These are phyloP conservation scores for Poeciliopsis turrubarensis DNA, from an alignment of 2,113 vertebrate species.

Conservation along the genomic window DNA sequence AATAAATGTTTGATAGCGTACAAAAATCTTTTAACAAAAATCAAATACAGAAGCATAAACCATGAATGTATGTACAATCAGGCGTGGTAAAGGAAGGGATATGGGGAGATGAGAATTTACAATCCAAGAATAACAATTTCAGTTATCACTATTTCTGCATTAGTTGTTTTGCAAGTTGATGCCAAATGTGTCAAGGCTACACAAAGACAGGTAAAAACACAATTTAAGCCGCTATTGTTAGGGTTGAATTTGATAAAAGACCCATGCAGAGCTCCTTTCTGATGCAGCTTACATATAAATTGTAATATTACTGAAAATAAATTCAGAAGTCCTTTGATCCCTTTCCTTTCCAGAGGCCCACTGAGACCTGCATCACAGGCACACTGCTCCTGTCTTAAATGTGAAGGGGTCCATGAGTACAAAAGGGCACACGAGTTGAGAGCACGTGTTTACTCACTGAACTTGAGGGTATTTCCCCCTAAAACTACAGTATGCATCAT, in stretches of 20 bases:
- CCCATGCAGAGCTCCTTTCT: not conserved
- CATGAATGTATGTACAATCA: not conserved
- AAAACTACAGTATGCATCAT: not conserved
- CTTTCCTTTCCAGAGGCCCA: not conserved
- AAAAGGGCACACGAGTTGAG: not conserved
- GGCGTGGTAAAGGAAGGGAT: not conserved
- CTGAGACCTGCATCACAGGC: slow-evolving; percentile 15
- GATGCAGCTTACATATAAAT: slow-evolving; percentile 2
- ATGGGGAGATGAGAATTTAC: not conserved
- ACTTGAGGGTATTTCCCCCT: not conserved
- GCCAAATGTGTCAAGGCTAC: not conserved
- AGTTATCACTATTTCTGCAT: not conserved
- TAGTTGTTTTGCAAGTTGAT: not conserved
- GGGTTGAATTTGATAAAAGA: not conserved
- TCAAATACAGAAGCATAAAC: not conserved
- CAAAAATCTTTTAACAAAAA: no score
- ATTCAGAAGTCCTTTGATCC: slow-evolving; percentile 10
- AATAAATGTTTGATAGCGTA: not conserved
- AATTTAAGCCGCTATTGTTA: not conserved
- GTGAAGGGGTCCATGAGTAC: slow-evolving; percentile 47
- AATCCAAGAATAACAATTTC: not conserved
- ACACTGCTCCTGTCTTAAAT: slow-evolving; percentile 39
- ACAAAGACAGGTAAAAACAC: not conserved
- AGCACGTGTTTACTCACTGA: slow-evolving; percentile 9
- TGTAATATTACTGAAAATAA: not conserved